Evolutionary conservation across 2,888 invertebrate species (phyloP), one percentile per base, ranked within the genome.

Genomic region (Sphaerophoria taeniata): DNA sequence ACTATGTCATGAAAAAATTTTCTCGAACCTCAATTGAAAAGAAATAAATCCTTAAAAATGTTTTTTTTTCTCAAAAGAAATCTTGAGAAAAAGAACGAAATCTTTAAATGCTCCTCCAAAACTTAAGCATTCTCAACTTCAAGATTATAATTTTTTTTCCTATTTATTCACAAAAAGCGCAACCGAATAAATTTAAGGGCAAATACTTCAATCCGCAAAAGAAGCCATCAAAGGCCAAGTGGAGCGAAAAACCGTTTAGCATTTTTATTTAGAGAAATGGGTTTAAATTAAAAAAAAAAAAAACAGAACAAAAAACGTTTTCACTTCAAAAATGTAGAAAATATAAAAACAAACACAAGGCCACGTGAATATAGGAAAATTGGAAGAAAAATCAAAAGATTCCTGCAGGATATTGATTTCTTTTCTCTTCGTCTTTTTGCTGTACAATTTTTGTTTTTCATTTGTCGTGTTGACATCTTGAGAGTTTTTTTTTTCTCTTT

Each of bases 331-430:
- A 33, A 49, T n/a, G 14, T 6, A 39, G 0, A 45, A n/a, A 60
- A 14, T 47, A 34, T 43, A 45, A 34, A 33, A 67, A 67, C 45
- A 45, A 74, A 74, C 71, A 79, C 45, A 71, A 65, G 33, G 31
- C 34, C 34, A 33, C 58, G 73, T 39, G 24, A 6, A 71, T 33
- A 24, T 24, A 24, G 61, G 61, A 77, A 67, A 77, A 82, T 77
- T 65, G 33, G 65, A 53, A 71, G 49, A 75, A 75, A 83, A 75
- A 71, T 75, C 72, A 61, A 45, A 61, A 72, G 12, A 69, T 56
- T 80, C 69, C 80, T 76, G 80, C 75, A 67, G 84, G 80, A 85
- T 85, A 85, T 85, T 76, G 81, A 85, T 85, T 85, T 72, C 63
- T 67, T 83, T 51, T 56, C 3, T 47, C n/a, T 9, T 16, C 63